Base-by-base conservation (phyloP, 2,797 vertebrate species). In the Gila robusta region DNA sequence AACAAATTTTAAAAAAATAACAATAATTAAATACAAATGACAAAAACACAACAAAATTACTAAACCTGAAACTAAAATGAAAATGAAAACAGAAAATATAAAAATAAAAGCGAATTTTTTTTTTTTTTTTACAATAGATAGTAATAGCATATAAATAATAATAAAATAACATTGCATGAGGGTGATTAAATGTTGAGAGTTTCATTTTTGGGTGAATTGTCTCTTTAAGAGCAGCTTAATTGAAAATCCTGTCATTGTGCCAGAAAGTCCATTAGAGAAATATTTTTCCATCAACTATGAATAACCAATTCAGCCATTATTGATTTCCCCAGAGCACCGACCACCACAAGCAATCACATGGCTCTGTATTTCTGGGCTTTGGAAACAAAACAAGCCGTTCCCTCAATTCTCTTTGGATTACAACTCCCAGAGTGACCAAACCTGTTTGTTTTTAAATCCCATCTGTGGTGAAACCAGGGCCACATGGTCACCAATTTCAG, bases 401-500 rank as follows among this genome's bases (percentile, higher is more conserved):
- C 56, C 56, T 52, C 47, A 76, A 37, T 74, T 88, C 89, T 88
- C 84, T 85, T 73, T 82, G 85, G 82, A 81, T 86, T 84, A 82
- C 73, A 77, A 81, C 81, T 84, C 88, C 44, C 73, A 78, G 70
- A 79, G 81, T 77, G 83, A 83, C 87, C 82, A 82, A 87, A 47
- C 64, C 81, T 89, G 89, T 90, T 89, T 90, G 90, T 86, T 88
- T 90, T 90, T 72, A 73, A 82, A 82, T 78, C 82, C 73, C 88
- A 86, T 87, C 79, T 88, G 88, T 86, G 86, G 84, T 87, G 49
- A 86, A 89, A 81, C 64, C 79, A 70, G 71, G 82, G 74, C 78
- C 86, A 87, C 84, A 88, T 84, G 83, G 80, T 82, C 39, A 9
- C n/a, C 72, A 35, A 37, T 59, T 66, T 32, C 62, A 66, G 69